Evolutionary conservation across 1,140 invertebrate genomes (phyloP), one percentile per base, ranked within the genome.

Genomic region (Belonocnema kinseyi): DNA sequence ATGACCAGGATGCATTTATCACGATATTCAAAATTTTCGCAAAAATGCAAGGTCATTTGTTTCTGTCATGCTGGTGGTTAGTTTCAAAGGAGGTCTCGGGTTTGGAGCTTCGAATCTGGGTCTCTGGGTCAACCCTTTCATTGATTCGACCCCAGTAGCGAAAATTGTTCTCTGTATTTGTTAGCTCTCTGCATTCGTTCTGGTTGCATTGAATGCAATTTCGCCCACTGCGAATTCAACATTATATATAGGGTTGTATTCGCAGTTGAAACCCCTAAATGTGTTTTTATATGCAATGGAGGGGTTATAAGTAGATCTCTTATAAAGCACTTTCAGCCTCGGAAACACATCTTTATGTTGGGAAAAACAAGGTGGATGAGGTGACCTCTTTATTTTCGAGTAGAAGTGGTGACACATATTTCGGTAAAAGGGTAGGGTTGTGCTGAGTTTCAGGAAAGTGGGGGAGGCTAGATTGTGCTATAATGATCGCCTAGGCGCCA

Each of bases 371-470:
- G 61, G 26, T 40, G 14, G 26, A 46, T 46, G 40, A 66, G 61
- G 26, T 66, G 61, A 66, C 61, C 61, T 66, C 61, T 66, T 66
- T 66, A 66, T 66, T 66, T 66, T 66, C 61, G 40, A 33, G 40
- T 66, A 66, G 33, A 66, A 66, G 61, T 66, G 61, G 61, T 66
- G 61, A 66, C 61, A 66, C 26, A 66, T 66, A 66, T 66, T 40
- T 66, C 12, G 61, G 33, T 66, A 66, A 40, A 66, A 66, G 61
- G 61, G 61, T 46, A 66, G 61, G 61, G 61, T 66, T 33, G 61
- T 66, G 13, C 26, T 40, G 40, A 3, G 16, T 66, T 66, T 40
- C 33, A 33, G 26, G n/a, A 66, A 66, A 66, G 26, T 46, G 61
- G 26, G 26, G 61, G 26, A 66, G 26, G 46, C 33, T 66, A 66